These are phyloP conservation scores for Cerastis rubricosa DNA, from an alignment of 2,888 invertebrate genomes.

Conservation along the genomic window DNA sequence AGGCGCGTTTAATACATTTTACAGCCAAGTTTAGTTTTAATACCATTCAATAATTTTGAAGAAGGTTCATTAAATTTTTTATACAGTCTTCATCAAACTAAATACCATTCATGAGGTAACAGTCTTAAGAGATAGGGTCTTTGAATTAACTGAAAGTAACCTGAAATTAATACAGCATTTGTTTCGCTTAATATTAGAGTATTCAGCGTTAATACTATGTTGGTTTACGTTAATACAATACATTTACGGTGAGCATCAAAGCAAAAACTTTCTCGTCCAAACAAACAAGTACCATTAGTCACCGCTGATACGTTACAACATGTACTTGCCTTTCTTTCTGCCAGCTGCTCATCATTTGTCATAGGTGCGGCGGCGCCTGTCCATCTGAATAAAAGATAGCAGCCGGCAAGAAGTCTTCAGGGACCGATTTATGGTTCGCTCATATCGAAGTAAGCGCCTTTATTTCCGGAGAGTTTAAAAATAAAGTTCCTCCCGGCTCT, in stretches of 20 bases:
- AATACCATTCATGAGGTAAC: conserved; percentile 42
- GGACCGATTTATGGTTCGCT: conserved; percentile 81
- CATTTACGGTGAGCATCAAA: conserved; percentile 44
- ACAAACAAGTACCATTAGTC: conserved; percentile 68
- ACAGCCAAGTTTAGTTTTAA: neutral
- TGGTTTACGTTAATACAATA: conserved; percentile 33
- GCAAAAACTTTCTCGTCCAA: conserved; percentile 61
- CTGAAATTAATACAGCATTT: conserved; percentile 46
- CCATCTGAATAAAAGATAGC: conserved; percentile 83
- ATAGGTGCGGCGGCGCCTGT: conserved; percentile 72
- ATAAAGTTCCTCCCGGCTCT: conserved; percentile 70
- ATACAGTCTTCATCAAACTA: conserved; percentile 20
- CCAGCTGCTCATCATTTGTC: conserved; percentile 77
- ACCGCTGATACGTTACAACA: conserved; percentile 62
- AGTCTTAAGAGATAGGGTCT: conserved; percentile 24
- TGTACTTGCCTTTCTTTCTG: conserved; percentile 61
- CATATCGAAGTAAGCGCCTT: conserved; percentile 73
- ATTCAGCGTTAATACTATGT: conserved; percentile 22
- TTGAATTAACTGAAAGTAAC: conserved; percentile 49
- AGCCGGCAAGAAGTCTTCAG: conserved; percentile 77
- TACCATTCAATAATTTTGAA: conserved; percentile 17
- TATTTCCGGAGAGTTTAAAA: conserved; percentile 74
- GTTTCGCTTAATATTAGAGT: conserved; percentile 20
- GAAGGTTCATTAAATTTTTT: conserved; percentile 10
- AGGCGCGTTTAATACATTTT: conserved; percentile 8